Evolutionary conservation across 2,113 vertebrate genomes (phyloP), one percentile per base, ranked within the genome.

Genomic region (Orthonyx spaldingii): DNA sequence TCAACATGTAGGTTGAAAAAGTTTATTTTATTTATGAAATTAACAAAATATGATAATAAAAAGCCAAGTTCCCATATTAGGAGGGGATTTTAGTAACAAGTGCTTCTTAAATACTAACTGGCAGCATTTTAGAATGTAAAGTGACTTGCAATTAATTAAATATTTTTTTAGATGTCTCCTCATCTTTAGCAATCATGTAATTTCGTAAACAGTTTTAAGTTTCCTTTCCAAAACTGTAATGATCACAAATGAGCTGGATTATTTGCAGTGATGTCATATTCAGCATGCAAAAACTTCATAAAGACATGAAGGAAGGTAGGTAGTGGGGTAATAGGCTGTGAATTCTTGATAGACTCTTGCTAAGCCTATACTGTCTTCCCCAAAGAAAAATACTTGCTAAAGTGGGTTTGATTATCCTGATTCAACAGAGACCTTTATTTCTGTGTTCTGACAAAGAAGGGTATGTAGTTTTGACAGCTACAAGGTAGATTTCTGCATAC

Each of bases 1-100:
- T 90, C 97, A 98, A 87, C 99, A 99, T 77, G 99, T 99, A 98
- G 0, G 98, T 97, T 77, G 74, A 64, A 83, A 68, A 85, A 84
- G 27, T 86, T 4, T 1, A 5, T 60, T 94, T 59, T 39, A 53
- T 64, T 81, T 79, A 63, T 50, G 19, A 88, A 57, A n/a, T 69
- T 49, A 60, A 16, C 11, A 65, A 63, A 37, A 22, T 78, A 44
- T 9, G 4, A 33, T 94, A 53, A 91, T 53, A 64, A 87, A 63
- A 69, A 56, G 18, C 21, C 60, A 46, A 35, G 16, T 50, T 52
- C 20, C 19, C 7, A 4, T 56, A 42, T 52, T 84, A 74, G 55
- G 42, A 70, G 13, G 16, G 19, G 8, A 65, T 55, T 71, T 92
- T 83, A 53, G 41, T 89, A 57, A 52, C 16, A 81, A 79, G 9